A percentile compares a stretch with the other conserved stretches of the same genome.
phyloP scores from a whole-genome alignment of 2,797 vertebrate genomes.

The Myiotriccus ornatus region DNA sequence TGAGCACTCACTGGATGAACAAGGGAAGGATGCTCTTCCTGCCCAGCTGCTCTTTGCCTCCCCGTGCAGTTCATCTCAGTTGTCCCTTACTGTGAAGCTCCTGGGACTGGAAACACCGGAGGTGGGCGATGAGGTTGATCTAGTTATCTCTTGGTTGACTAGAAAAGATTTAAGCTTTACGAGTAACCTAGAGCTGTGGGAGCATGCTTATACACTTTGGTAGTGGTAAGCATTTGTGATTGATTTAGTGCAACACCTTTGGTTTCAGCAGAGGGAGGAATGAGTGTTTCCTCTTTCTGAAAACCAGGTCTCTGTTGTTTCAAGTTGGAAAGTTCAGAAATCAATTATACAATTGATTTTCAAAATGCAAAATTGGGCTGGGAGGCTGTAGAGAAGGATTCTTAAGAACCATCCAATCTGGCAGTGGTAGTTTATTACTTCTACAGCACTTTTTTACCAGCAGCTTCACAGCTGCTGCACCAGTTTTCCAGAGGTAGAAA shows the following conservation, averaged over 20 bases:
- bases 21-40: neutral
- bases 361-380: neutral
- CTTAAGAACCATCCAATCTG: neutral
- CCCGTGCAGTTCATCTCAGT: accelerated
- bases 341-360: neutral
- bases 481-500: neutral
- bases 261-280: neutral
- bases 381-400: neutral
- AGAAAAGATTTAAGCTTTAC: neutral
- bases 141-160: neutral
- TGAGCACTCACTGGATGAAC: accelerated
- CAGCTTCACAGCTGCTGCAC: neutral
- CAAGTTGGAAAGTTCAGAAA: neutral
- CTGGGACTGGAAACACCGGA: neutral
- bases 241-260: neutral
- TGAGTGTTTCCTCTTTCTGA: neutral
- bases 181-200: neutral
- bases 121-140: neutral
- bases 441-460: neutral
- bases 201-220: neutral
- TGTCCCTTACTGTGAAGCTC: neutral
- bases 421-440: neutral
- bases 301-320: neutral
- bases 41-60: neutral
- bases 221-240: neutral